Base-by-base conservation (phyloP, 2,888 invertebrate species). In the Heliconius erato region DNA sequence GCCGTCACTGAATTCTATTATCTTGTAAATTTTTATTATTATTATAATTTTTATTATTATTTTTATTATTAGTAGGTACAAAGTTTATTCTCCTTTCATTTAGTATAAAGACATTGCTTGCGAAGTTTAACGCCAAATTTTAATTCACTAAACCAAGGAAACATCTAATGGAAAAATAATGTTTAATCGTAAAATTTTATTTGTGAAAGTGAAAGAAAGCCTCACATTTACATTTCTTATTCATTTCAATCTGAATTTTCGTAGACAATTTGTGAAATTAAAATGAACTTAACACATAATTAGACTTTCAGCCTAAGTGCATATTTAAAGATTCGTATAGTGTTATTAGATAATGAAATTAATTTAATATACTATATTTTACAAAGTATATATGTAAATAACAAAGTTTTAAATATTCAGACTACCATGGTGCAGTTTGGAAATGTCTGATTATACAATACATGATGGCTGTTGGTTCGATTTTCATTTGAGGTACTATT, bases 241-340 rank as follows among this genome's bases (percentile, higher is more conserved):
- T 69, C 19, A 32, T 14, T 69, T 23, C 6, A 69, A 7, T 28
- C 23, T 69, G 35, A 69, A 69, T 69, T 9, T 35, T 69, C 68
- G 23, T 23, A 3, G 16, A 16, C 3, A 19, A 69, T 32, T 68
- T 32, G 14, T 28, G 19, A 32, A 19, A 32, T 69, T 40, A 69
- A 32, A 69, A 69, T 69, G 3, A 32, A 69, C 68, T 35, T 35
- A 35, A 32, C 26, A 65, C 11, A n/a, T 65, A 12, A 65, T 65
- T 14, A 12, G 65, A 35, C 35, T 69, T 69, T 69, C 32, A 35
- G 19, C 23, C 9, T 35, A 69, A 65, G 68, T 69, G 32, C 68
- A 69, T 69, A 32, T 32, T 69, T 69, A 69, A 69, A 69, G 23
- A 69, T 35, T 69, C 32, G 35, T 69, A 69, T 19, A 32, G 68